Evolutionary conservation across 2,888 invertebrate genomes (phyloP), one percentile per base, ranked within the genome.

Genomic region (Chrysolina oricalcia): DNA sequence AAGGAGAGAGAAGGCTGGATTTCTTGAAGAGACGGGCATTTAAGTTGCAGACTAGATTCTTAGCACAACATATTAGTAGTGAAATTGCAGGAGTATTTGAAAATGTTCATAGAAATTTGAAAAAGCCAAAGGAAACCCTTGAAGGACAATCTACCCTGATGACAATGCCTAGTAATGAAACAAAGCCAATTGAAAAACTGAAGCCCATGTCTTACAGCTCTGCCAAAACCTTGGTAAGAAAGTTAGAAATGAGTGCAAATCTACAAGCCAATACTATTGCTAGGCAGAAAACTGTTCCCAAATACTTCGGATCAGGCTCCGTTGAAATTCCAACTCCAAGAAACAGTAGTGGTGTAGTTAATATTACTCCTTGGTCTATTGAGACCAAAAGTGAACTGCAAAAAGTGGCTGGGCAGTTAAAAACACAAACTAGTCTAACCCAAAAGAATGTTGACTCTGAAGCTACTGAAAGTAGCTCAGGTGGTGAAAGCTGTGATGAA

Each of bases 401-500:
- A 79, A 92, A 92, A 78, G 93, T 95, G 1, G 91, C 95, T 0
- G 95, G 95, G 19, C 92, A 94, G 19, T 88, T 97, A 77, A 91
- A 92, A 66, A 92, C 93, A 0, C 95, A 96, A 87, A 88, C 97
- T 81, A 91, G 93, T 35, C 90, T 94, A 78, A 92, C 96, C 72
- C 94, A 96, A 86, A 90, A 91, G 75, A 93, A 93, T 83, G 90
- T 96, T 79, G 98, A 98, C 88, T 97, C 97, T 1, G 98, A 98
- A 90, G 97, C 96, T 46, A 98, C 98, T 0, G 96, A 94, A 17
- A 97, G 97, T 77, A 97, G 97, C 85, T 97, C 97, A 17, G 98
- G 97, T 70, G 97, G 96, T 43, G 98, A 98, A 88, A 97, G 97
- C 85, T 96, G 96, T 88, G 97, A 98, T 90, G 97, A 98, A 88